Evolutionary conservation across 1,140 invertebrate species (phyloP), one percentile per base, ranked within the genome.

Genomic region (Drosophila rufa): DNA sequence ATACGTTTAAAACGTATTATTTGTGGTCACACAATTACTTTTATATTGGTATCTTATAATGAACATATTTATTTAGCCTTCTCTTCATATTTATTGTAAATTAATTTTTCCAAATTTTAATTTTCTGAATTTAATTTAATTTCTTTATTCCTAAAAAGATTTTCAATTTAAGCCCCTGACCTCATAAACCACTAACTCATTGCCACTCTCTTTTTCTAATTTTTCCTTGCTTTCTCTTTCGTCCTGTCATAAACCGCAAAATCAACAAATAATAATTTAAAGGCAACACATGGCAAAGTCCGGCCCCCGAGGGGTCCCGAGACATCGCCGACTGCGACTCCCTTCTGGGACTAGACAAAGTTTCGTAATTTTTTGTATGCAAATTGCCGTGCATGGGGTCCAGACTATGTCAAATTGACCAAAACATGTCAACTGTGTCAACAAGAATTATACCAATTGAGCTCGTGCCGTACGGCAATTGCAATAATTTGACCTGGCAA

Each of bases 251-350:
- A 43, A 51, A 25, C 38, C 43, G 55, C 73, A 48, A 77, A 77
- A 69, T 77, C 64, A 68, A 77, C 75, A 77, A 77, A 77, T 69
- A 77, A 68, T 77, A 77, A 56, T 77, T 68, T 68, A 59, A 77
- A 75, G 51, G 33, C 62, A 58, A 58, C 51, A 46, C 59, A 58
- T 65, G 73, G 51, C 50, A 58, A 40, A 53, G 36, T 75, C n/a
- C 11, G 22, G 14, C 42, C 40, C 50, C 9, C 11, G 36, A 25
- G 50, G 71, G 27, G 19, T 4, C 4, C 42, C 30, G n/a, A 30
- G 33, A 30, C 62, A 27, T 58, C 15, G 42, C 27, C 14, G n/a
- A 0, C 45, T 36, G 40, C 36, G 60, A 46, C 62, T 61, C 56
- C 64, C 69, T 70, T 33, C 33, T 42, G 67, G 53, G 46, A 71